phyloP scores from a whole-genome alignment of 53 echinoderm and acorn worm genomes.

The Holothuria scabra region DNA sequence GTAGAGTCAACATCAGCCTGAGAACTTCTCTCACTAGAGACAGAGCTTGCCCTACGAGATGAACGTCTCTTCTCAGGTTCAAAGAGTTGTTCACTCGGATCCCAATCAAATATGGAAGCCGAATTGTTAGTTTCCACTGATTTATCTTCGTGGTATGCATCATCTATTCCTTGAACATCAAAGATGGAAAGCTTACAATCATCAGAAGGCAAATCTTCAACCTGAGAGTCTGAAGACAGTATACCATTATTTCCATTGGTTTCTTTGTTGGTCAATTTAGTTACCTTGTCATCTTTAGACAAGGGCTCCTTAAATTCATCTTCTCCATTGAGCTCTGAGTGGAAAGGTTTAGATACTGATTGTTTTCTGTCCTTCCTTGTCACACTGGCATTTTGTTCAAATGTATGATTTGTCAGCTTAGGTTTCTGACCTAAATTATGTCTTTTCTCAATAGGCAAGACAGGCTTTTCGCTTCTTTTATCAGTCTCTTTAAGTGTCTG shows the following conservation, averaged over 20 bases:
- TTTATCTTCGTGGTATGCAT: slow-evolving; percentile 16
- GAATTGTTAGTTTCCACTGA: slow-evolving; percentile 5
- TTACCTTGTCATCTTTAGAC: too few relatives aligned
- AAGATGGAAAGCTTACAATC: slow-evolving; percentile 7
- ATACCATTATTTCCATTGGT: too few relatives aligned
- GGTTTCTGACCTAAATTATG: neutral
- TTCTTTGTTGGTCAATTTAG: too few relatives aligned
- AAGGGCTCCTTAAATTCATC: too few relatives aligned
- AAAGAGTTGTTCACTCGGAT: slow-evolving; percentile 25
- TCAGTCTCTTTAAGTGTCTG: neutral
- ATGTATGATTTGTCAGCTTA: neutral
- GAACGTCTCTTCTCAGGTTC: neutral
- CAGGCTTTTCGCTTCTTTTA: neutral
- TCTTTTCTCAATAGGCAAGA: slow-evolving; percentile 22
- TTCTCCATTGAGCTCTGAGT: too few relatives aligned
- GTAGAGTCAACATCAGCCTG: slow-evolving; percentile 35
- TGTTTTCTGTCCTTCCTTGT: too few relatives aligned
- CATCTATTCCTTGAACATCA: slow-evolving; percentile 41
- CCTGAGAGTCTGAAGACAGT: too few relatives aligned
- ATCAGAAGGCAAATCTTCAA: too few relatives aligned
- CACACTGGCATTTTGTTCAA: too few relatives aligned
- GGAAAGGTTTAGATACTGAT: too few relatives aligned
- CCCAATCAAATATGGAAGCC: slow-evolving; percentile 31
- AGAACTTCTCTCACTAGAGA: slow-evolving; percentile 25
- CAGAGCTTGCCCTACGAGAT: slow-evolving; percentile 23